Evolutionary conservation across 1,140 invertebrate genomes (phyloP).

Genomic region (Cataglyphis hispanica): DNA sequence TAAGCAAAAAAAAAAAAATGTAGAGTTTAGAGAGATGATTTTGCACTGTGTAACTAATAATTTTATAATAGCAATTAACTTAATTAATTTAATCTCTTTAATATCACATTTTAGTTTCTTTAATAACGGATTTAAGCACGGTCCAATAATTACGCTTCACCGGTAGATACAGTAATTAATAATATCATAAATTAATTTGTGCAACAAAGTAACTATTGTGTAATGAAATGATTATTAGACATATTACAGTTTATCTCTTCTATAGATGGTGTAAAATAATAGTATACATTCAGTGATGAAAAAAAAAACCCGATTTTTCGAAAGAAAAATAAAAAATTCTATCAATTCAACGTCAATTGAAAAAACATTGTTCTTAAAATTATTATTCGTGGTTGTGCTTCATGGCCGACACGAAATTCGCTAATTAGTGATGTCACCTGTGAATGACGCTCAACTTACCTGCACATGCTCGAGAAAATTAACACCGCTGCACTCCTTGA

Average conservation of each 20-base stretch:
- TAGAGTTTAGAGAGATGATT: slow-evolving; percentile 5
- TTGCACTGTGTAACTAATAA: not conserved
- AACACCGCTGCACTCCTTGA: slow-evolving; percentile 93
- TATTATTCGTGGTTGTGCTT: not conserved
- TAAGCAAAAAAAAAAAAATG: not conserved
- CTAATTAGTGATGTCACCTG: slow-evolving; percentile 55
- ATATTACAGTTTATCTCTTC: slow-evolving; percentile 13
- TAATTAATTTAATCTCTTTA: slow-evolving; percentile 22
- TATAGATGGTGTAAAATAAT: not conserved
- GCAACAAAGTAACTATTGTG: too few species aligned
- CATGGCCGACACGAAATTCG: not conserved
- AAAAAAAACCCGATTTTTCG: slow-evolving; percentile 11
- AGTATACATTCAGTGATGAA: not conserved
- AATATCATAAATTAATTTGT: slow-evolving; percentile 36
- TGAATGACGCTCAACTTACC: slow-evolving; percentile 79
- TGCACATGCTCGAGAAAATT: slow-evolving; percentile 98
- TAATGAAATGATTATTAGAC: slow-evolving; percentile 20
- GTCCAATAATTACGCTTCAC: slow-evolving; percentile 20
- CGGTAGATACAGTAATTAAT: slow-evolving; percentile 35
- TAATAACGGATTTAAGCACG: slow-evolving; percentile 8
- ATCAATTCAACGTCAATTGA: not conserved
- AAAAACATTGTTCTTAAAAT: slow-evolving; percentile 7
- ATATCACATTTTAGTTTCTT: slow-evolving; percentile 9
- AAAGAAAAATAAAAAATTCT: slow-evolving; percentile 32
- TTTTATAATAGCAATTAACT: slow-evolving; percentile 33